A percentile compares a stretch with the other conserved stretches of the same genome.
Conservation (phyloP, 2,113 vertebrate genomes). For the Gallinago undulata region DNA sequence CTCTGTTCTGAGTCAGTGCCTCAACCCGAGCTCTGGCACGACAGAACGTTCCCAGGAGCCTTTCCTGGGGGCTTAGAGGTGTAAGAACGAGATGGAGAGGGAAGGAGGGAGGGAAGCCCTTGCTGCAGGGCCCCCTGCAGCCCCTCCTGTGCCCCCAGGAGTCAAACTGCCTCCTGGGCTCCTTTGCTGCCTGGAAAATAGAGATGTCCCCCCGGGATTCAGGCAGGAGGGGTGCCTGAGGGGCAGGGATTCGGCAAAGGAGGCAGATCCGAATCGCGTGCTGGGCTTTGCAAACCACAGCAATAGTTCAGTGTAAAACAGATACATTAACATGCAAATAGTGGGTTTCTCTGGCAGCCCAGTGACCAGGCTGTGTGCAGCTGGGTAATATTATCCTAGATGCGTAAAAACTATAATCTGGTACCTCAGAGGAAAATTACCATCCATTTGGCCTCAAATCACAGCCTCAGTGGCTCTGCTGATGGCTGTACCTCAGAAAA, state of each 20-base stretch:
- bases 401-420: not conserved
- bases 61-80: not conserved
- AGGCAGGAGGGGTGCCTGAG: not conserved
- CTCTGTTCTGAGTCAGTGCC: not conserved
- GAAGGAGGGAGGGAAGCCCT: not conserved
- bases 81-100: not conserved
- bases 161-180: not conserved
- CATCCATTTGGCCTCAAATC: not conserved
- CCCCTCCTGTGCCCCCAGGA: not conserved
- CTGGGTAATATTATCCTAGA: not conserved
- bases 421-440: not conserved
- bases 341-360: not conserved
- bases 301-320: not conserved
- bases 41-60: not conserved
- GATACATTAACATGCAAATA: not conserved
- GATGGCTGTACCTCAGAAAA: not conserved
- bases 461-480: not conserved
- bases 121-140: not conserved
- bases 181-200: not conserved
- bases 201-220: no score
- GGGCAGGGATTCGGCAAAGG: fast-evolving
- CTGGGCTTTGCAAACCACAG: not conserved
- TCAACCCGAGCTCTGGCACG: not conserved
- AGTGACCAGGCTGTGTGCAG: not conserved
- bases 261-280: not conserved